Conservation (phyloP, 30 jellyfish, hydroid and myxozoan species). For the Pseudorhiza aurosa region DNA sequence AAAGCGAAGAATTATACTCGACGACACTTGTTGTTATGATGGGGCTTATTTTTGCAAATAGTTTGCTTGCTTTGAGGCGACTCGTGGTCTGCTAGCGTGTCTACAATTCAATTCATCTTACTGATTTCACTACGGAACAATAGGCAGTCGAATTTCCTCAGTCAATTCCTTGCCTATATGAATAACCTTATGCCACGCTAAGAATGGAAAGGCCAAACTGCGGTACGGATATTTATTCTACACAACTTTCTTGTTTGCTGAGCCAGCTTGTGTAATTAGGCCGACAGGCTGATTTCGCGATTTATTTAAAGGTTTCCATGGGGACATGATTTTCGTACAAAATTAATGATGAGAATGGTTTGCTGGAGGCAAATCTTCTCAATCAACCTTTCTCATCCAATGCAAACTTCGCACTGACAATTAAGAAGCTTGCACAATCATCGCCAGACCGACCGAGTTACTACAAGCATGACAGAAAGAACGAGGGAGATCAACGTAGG, state of each 20-base stretch:
- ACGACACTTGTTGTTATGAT: too few species aligned
- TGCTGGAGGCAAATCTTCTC: constrained; percentile 6
- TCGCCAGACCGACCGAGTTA: too few species aligned
- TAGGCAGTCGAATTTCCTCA: constrained; percentile 36
- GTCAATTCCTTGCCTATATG: constrained; percentile 54
- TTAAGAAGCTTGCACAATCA: too few species aligned
- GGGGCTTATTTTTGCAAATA: neutral
- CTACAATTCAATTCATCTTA: constrained; percentile 27
- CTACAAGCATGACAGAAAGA: neutral
- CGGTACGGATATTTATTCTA: constrained; percentile 67
- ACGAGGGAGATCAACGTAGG: neutral
- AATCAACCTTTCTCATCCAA: neutral
- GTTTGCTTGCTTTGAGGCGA: constrained; percentile 45
- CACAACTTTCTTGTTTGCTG: constrained; percentile 75
- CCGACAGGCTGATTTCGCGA: constrained; percentile 74
- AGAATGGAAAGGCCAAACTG: constrained; percentile 79
- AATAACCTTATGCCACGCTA: constrained; percentile 61
- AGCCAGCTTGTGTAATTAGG: constrained; percentile 62
- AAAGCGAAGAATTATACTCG: too few species aligned
- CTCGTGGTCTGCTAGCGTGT: constrained; percentile 24
- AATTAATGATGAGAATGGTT: constrained; percentile 22
- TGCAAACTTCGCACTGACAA: neutral
- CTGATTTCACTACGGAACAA: constrained; percentile 49
- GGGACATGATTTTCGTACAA: constrained; percentile 49
- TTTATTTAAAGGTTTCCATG: constrained; percentile 64